Base-by-base conservation (phyloP, 1,140 invertebrate genomes). In the Apis cerana region DNA sequence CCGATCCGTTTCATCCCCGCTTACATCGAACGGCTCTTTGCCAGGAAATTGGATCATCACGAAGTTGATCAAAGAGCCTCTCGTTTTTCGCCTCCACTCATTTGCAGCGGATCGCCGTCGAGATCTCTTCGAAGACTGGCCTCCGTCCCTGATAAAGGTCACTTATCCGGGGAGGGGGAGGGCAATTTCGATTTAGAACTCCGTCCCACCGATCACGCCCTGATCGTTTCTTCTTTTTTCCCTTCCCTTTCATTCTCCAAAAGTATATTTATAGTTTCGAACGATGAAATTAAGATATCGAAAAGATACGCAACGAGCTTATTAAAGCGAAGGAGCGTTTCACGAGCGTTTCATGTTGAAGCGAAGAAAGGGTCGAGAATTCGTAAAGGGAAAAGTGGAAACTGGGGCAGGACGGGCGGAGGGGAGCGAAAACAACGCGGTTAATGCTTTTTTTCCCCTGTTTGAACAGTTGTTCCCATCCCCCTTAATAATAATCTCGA, bases 21-120 rank as follows among this genome's bases (percentile, higher is more conserved):
- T 80, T 74, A 65, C 78, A 75, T 80, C 70, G 61, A 75, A 74
- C 74, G 72, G 74, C 72, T 69, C 80, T 82, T 76, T 61, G 80
- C 80, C 54, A 48, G 48, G 74, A 54, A 67, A 82, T 82, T 82
- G 80, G 80, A 82, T 82, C 74, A 82, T 82, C 74, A 61, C 80
- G 48, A 76, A 68, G 72, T 82, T 76, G 80, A 82, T 82, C 80
- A 82, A 82, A 82, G 74, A 75, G 64, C 58, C 64, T 54, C 80
- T 58, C 74, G 54, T 76, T 82, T 59, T 68, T 67, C 74, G 62
- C 61, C 52, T 58, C 50, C 80, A 64, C 72, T 81, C 72, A 75
- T 81, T 81, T 75, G 80, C 71, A 68, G 52, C 62, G 80, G 54
- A 48, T 64, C 58, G 61, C 33, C 33, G 61, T 33, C 8, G 27